Evolutionary conservation across 2,888 invertebrate species (phyloP).

Genomic region (Sinodicranocentrus sp.): DNA sequence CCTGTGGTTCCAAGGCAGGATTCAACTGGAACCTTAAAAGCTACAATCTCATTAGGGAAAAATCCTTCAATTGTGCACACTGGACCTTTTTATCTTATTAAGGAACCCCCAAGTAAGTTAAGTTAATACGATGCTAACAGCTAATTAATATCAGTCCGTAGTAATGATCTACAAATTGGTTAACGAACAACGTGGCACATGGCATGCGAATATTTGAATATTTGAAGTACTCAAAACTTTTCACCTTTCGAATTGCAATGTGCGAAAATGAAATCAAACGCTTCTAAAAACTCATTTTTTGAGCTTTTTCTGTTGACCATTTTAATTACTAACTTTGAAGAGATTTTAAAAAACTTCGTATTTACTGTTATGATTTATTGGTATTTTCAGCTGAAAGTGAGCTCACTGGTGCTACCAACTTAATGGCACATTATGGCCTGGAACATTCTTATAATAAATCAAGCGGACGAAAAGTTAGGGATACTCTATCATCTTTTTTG

Average conservation of each 20-base stretch:
- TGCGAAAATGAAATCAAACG: too few relatives aligned
- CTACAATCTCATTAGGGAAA: conserved; percentile 97
- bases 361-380: conserved; percentile 54
- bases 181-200: too few relatives aligned
- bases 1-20: conserved; percentile 97
- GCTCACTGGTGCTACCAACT: conserved; percentile 96
- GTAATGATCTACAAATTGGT: too few relatives aligned
- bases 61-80: conserved; percentile 98
- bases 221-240: too few relatives aligned
- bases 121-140: too few relatives aligned
- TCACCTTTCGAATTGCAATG: too few relatives aligned
- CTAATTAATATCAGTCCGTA: too few relatives aligned
- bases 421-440: conserved; percentile 97
- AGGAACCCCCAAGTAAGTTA: conserved; percentile 92
- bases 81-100: conserved; percentile 98
- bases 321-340: too few relatives aligned
- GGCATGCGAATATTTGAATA: too few relatives aligned
- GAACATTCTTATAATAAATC: conserved; percentile 99
- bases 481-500: conserved; percentile 95
- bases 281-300: too few relatives aligned
- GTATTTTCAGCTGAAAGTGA: conserved; percentile 89
- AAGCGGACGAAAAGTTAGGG: conserved; percentile 96
- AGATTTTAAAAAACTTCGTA: neutral
- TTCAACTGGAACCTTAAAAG: conserved; percentile 97
- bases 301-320: too few relatives aligned